These are phyloP conservation scores for Eurytoma californica DNA, from an alignment of 2,888 invertebrate genomes.

Conservation along the genomic window DNA sequence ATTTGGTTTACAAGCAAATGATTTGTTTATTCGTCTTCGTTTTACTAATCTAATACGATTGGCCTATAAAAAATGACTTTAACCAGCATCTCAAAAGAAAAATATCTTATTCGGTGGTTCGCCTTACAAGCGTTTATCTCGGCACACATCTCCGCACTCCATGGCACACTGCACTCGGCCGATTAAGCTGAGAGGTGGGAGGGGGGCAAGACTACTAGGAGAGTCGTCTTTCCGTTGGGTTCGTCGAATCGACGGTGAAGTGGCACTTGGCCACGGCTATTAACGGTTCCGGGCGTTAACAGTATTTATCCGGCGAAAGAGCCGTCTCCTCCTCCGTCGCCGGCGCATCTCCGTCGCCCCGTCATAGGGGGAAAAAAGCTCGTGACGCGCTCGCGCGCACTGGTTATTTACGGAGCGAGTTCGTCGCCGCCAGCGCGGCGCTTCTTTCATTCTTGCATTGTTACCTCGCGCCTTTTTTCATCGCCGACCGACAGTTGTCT, in stretches of 20 bases:
- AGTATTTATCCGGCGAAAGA: conserved; percentile 54
- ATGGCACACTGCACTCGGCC: not conserved
- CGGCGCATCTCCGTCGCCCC: not conserved
- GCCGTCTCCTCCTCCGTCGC: conserved; percentile 27
- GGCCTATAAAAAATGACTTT: no score
- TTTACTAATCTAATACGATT: no score
- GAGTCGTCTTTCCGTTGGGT: conserved; percentile 16
- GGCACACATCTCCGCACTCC: not conserved
- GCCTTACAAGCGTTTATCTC: not conserved
- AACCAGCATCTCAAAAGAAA: no score
- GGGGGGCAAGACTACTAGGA: no score
- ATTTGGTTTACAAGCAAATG: no score
- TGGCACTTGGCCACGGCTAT: conserved; percentile 52
- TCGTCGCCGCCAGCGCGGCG: no score
- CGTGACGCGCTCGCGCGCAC: not conserved
- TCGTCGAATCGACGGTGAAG: conserved; percentile 31
- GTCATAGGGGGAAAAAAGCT: not conserved
- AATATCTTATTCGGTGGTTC: no score
- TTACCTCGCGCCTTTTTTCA: no score
- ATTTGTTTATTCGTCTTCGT: no score
- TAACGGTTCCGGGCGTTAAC: conserved; percentile 52
- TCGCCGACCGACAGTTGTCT: no score
- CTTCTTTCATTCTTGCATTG: no score
- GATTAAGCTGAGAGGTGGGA: not conserved
- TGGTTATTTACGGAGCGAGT: not conserved